Conservation (phyloP, 2,113 vertebrate genomes). For the Xerus inauris region DNA sequence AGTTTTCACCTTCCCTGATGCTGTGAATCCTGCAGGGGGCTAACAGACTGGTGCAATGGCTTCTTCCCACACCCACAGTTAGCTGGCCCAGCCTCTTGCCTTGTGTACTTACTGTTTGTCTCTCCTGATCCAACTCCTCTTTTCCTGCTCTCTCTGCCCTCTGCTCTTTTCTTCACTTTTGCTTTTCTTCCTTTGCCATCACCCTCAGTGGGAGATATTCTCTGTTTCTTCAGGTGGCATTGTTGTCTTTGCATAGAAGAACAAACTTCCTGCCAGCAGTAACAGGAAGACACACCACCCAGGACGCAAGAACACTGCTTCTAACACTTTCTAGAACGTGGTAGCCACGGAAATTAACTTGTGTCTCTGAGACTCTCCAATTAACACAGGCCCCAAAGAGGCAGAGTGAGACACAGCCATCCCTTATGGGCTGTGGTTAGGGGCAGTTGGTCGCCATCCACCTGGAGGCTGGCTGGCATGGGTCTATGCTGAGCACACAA, state of each 20-base stretch:
- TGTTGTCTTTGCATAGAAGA: neutral
- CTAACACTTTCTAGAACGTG: neutral
- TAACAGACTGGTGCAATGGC: neutral
- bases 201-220: neutral
- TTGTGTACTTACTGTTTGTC: neutral
- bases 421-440: neutral
- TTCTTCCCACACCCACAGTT: neutral
- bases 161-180: neutral
- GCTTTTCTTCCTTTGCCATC: neutral
- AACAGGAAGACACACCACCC: constrained; percentile 23
- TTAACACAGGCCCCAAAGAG: neutral
- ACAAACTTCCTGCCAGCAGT: neutral
- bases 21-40: neutral
- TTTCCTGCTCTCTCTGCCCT: neutral
- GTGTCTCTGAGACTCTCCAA: neutral
- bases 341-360: neutral
- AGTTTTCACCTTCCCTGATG: neutral
- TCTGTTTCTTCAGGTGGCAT: neutral
- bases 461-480: neutral
- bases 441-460: neutral
- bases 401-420: neutral
- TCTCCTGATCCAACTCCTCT: neutral
- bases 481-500: rapidly evolving
- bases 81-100: neutral
- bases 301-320: neutral